Base-by-base conservation (phyloP, 2,797 vertebrate species). In the Lutra lutra region DNA sequence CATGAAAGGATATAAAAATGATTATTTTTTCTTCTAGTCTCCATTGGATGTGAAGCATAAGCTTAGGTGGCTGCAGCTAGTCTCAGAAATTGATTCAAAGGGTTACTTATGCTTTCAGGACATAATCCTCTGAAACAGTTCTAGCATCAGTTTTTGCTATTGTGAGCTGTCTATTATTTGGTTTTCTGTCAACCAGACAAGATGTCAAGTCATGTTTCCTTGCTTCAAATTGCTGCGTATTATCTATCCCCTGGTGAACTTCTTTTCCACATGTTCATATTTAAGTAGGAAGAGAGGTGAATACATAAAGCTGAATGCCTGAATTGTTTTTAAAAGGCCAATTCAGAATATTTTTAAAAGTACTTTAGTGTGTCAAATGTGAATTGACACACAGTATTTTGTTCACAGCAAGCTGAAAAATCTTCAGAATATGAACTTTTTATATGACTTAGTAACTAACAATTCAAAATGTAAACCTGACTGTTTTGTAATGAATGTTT, bases 131-230 rank as follows among this genome's bases (percentile, higher is more conserved):
- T 97, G 93, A 97, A 97, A 97, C 20, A 97, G 97, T 95, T 96
- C 91, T 73, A 97, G 92, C 87, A 95, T 46, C 40, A 85, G 73
- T 96, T 97, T 94, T 91, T 97, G 75, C 89, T 95, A 82, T 96
- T 97, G 95, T 90, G 97, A 93, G 78, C 91, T 97, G 94, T 97
- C 97, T 98, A 96, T 95, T 96, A 93, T 97, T 98, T 96, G 91
- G 83, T 96, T 98, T 97, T 98, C 96, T 96, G 86, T 98, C 98
- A 98, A 79, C 89, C 92, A 98, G 96, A 94, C 86, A 98, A 97
- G 97, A 66, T 95, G 97, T 97, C 97, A 97, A 97, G 93, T 96
- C 75, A 92, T 68, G 77, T 98, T 98, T 98, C 82, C 82, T 96
- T 96, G 70, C 95, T 98, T 98, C 95, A 95, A 2, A 51, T 97